phyloP scores from a whole-genome alignment of 1,140 invertebrate species.

The Ceratitis capitata region DNA sequence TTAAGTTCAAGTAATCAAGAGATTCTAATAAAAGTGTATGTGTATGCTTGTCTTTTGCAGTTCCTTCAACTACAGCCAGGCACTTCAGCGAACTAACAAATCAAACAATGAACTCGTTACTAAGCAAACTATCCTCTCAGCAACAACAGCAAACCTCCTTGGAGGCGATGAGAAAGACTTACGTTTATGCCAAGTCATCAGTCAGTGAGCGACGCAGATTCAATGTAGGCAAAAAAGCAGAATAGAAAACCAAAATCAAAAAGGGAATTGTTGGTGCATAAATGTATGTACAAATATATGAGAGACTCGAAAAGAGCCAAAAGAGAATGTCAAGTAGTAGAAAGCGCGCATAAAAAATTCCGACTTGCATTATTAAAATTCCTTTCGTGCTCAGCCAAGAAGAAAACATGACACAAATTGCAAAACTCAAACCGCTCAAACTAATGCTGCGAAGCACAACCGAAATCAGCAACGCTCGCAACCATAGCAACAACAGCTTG shows the following conservation, averaged over 20 bases:
- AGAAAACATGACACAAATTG: constrained; percentile 38
- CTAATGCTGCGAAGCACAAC: background rate
- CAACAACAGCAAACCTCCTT: too few species aligned
- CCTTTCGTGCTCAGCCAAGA: constrained; percentile 21
- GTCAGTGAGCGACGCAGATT: background rate
- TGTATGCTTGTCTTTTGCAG: background rate
- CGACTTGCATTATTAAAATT: constrained; percentile 32
- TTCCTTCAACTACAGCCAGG: background rate
- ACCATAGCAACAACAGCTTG: background rate
- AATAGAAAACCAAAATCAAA: background rate
- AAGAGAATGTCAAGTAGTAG: constrained; percentile 9
- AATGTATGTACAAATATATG: background rate
- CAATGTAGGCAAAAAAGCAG: too few species aligned
- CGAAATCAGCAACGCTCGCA: background rate
- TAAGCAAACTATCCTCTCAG: background rate
- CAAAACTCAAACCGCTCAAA: constrained; percentile 17
- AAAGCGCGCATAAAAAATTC: background rate
- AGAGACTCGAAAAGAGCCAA: too few species aligned
- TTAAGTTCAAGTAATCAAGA: too few species aligned
- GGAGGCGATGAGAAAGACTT: background rate
- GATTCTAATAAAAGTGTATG: too few species aligned
- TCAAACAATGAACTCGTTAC: background rate
- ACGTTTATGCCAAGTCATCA: background rate
- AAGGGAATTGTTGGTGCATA: background rate
- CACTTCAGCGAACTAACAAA: background rate